A percentile compares a stretch with the other conserved stretches of the same genome.
phyloP scores from a whole-genome alignment of 1,140 invertebrate genomes.

The Camponotus vicinus region DNA sequence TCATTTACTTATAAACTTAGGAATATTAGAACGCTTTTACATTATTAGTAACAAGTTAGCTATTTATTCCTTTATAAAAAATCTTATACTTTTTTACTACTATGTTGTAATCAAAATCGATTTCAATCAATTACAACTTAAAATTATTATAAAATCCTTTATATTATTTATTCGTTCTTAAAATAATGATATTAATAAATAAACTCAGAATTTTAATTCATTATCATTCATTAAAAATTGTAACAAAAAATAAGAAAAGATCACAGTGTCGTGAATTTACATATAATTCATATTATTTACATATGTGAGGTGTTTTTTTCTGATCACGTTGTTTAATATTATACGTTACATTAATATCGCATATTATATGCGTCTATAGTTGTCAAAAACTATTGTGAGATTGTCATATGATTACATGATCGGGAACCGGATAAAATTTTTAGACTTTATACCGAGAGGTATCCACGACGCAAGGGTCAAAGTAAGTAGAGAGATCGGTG shows the following conservation, averaged over 20 bases:
- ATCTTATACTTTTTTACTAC: background rate
- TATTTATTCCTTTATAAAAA: background rate
- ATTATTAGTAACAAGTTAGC: background rate
- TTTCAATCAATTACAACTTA: too few relatives aligned
- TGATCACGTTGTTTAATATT: background rate
- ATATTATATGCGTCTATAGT: background rate
- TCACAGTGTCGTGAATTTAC: background rate
- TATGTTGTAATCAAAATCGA: background rate
- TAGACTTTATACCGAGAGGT: background rate
- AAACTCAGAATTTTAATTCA: background rate
- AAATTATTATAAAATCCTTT: background rate
- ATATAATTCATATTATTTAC: background rate
- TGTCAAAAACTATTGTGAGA: background rate
- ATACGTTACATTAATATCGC: background rate
- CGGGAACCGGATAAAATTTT: conserved; percentile 26
- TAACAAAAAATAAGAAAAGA: background rate
- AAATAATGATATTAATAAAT: background rate
- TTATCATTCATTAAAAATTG: background rate
- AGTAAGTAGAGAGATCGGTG: conserved; percentile 51
- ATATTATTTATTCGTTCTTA: background rate
- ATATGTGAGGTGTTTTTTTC: background rate
- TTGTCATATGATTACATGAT: conserved; percentile 29
- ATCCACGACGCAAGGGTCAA: conserved; percentile 20
- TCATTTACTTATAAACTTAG: background rate
- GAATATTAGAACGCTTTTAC: background rate